Evolutionary conservation across 2,888 invertebrate species (phyloP), one percentile per base, ranked within the genome.

Genomic region (Scaptomyza tumidula): DNA sequence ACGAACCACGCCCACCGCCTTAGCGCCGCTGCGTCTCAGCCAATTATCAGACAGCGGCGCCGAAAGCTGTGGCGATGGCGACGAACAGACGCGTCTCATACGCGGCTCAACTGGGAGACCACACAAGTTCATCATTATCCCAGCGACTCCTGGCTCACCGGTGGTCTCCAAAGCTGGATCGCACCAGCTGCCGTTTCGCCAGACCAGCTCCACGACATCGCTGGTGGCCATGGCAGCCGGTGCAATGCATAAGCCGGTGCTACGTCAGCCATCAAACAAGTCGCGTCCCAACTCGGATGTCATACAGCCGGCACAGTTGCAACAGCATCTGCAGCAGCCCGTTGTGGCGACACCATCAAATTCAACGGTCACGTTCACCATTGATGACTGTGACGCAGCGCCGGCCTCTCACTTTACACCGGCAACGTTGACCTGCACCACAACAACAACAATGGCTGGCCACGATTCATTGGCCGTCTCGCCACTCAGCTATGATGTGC

Each of bases 81-180:
- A 91, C 53, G 91, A 91, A 35, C 91, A 91, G 55, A 78, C 90
- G 7, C 89, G 89, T 3, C 90, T 92, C 33, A 86, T 91, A 29
- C 89, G 90, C 33, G 80, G 88, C 11, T 78, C 91, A 0, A 89
- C 91, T 9, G 70, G 84, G 58, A 90, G 90, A 45, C 82, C 90
- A 3, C 91, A 91, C 60, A 91, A 90, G 75, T 91, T 88, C 64
- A 92, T 91, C 41, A 91, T 91, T 6, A 92, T 91, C 61, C 91
- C 91, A 54, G 88, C 92, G 41, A 80, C 89, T 56, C 86, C 90
- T 29, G 77, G 77, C 3, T 58, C 86, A 1, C 80, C 84, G 4
- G 41, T 59, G 27, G 44, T n/a, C 29, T 44, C 35, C 6, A 9
- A 50, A 13, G 19, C 57, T 13, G 50, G 45, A 0, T 16, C 81